Evolutionary conservation across 2,113 vertebrate genomes (phyloP).

Genomic region (Macrotus californicus): DNA sequence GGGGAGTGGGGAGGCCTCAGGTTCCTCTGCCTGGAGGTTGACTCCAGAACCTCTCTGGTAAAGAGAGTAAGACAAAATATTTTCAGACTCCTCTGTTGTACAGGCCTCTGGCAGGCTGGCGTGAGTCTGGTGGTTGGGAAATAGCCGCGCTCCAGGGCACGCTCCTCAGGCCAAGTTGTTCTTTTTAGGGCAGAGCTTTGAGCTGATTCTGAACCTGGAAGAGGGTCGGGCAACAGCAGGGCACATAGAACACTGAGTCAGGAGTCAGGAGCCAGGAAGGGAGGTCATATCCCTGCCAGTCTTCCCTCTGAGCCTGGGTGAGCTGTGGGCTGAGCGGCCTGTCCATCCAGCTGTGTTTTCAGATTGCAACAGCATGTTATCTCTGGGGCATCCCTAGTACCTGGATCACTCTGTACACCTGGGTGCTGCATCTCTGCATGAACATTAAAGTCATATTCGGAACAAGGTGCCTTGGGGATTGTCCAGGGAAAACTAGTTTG

Average conservation of each 20-base stretch:
- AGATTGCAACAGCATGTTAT: rapidly evolving
- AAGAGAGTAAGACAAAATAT: background rate
- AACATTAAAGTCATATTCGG: background rate
- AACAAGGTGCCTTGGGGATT: background rate
- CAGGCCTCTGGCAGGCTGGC: conserved; percentile 39
- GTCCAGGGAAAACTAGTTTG: background rate
- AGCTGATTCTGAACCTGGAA: conserved; percentile 28
- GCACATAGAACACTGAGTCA: background rate
- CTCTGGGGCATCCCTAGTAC: background rate
- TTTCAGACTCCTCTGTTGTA: background rate
- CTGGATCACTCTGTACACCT: background rate
- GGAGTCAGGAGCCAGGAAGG: background rate
- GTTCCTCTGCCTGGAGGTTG: background rate
- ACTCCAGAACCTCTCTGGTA: background rate
- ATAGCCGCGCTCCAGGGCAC: background rate
- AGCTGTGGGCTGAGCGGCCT: background rate
- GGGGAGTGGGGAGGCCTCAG: background rate
- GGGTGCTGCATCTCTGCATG: rapidly evolving
- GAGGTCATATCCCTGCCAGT: background rate
- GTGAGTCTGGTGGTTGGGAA: conserved; percentile 29
- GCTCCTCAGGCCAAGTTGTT: background rate
- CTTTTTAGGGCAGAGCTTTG: background rate
- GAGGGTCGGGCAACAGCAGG: background rate
- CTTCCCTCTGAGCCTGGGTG: rapidly evolving
- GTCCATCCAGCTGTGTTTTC: background rate